Conservation (phyloP, 2,113 vertebrate genomes). For the Melanerpes formicivorus region DNA sequence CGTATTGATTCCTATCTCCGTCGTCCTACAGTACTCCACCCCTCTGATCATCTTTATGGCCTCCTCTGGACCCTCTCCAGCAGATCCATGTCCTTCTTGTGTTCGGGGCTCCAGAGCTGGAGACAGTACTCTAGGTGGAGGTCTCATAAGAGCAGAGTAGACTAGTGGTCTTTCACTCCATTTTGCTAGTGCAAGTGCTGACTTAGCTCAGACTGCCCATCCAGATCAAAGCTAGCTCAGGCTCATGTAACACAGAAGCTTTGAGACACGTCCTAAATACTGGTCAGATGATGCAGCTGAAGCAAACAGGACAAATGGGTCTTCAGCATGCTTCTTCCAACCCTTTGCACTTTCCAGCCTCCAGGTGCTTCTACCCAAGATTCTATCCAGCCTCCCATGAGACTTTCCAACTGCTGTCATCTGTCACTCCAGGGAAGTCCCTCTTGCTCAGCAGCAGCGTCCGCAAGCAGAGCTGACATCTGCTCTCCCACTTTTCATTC, state of each 20-base stretch:
- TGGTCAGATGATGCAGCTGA: neutral
- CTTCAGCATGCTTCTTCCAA: neutral
- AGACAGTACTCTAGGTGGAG: too few relatives aligned
- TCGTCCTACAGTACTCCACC: too few relatives aligned
- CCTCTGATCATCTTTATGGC: too few relatives aligned
- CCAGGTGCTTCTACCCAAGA: neutral
- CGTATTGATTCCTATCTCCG: too few relatives aligned
- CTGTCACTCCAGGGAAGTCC: accelerated
- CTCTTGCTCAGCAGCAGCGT: neutral
- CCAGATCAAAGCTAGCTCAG: neutral
- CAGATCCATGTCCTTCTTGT: too few relatives aligned
- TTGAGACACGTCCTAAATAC: neutral
- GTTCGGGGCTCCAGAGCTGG: too few relatives aligned
- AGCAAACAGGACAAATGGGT: neutral
- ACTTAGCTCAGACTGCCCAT: neutral
- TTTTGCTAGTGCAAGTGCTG: neutral
- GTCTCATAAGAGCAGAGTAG: too few relatives aligned
- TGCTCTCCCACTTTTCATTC: neutral
- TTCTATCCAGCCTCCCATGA: neutral
- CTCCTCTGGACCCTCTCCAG: too few relatives aligned
- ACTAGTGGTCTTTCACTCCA: neutral
- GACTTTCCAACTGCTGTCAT: neutral
- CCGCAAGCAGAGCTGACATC: neutral
- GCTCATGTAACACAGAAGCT: neutral
- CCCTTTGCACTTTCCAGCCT: neutral